Evolutionary conservation across 2,888 invertebrate species (phyloP), one percentile per base, ranked within the genome.

Genomic region (Sinodicranocentrus sp.): DNA sequence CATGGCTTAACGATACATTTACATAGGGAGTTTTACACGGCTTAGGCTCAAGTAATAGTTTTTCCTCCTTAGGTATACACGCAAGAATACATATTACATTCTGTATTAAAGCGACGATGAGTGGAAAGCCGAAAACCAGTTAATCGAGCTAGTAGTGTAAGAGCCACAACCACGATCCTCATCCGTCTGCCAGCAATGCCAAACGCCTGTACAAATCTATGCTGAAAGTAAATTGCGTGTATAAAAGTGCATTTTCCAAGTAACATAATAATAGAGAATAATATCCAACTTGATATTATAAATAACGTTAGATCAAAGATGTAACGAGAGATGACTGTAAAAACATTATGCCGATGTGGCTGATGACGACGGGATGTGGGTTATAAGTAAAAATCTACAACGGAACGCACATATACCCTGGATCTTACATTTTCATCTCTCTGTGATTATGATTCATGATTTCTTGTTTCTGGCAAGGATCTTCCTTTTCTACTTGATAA

Each of bases 81-180:
- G 19, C 44, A 44, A 8, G n/a, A 44, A n/a, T n/a, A n/a, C n/a
- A n/a, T n/a, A n/a, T n/a, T n/a, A n/a, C n/a, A n/a, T n/a, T 33
- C 33, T 33, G 33, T 6, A 33, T 6, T 33, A 33, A 17, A 52
- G 52, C 8, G 52, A 52, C 8, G 48, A 17, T 33, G 52, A 8
- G 8, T n/a, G 8, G 19, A 57, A 57, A 57, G 21, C 57, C 57
- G 10, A 57, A 57, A 57, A 57, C 57, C 25, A 57, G 57, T 25
- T 57, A 57, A 57, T 57, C 57, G 6, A 57, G 52, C 52, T 52
- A 10, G n/a, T n/a, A n/a, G n/a, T n/a, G n/a, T n/a, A n/a, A n/a
- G n/a, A n/a, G n/a, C n/a, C n/a, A 44, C 8, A 52, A 15, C 23
- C 23, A 57, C 57, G 57, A 57, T 21, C 5, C 21, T 57, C 23